A percentile compares a stretch with the other conserved stretches of the same genome.
phyloP scores from a whole-genome alignment of 2,888 invertebrate genomes.

The Leptinotarsa juncta region DNA sequence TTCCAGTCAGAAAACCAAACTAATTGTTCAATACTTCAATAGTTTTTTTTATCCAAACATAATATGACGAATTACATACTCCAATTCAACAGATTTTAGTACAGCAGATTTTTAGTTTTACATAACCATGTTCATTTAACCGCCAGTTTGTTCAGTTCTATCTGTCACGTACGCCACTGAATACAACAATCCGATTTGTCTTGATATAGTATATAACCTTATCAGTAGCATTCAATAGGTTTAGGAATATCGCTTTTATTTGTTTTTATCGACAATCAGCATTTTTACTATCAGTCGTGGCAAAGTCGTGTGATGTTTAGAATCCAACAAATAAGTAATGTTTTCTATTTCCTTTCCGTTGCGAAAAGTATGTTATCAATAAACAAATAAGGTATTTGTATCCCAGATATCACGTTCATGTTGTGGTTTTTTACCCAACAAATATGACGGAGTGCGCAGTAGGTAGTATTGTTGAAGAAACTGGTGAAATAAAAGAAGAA shows the following conservation, averaged over 20 bases:
- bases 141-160: not conserved
- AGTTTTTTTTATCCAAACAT: too few relatives aligned
- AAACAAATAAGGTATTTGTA: conserved; percentile 16
- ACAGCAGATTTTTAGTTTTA: not conserved
- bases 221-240: conserved; percentile 30
- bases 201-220: conserved; percentile 19
- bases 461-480: not conserved
- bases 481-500: conserved; percentile 15
- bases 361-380: conserved; percentile 16
- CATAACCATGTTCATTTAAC: not conserved
- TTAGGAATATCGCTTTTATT: conserved; percentile 30
- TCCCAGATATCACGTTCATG: conserved; percentile 6
- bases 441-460: conserved; percentile 12
- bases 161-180: not conserved
- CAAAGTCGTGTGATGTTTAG: conserved; percentile 4
- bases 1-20: too few relatives aligned
- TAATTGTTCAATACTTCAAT: too few relatives aligned
- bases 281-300: conserved; percentile 25
- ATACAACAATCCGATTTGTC: not conserved
- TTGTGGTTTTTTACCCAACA: not conserved
- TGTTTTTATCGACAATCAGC: conserved; percentile 33
- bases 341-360: conserved; percentile 10
- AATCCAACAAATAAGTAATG: conserved; percentile 3
- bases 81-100: not conserved
- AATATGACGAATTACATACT: too few relatives aligned